phyloP scores from a whole-genome alignment of 2,888 invertebrate genomes.

The Drosophila mulleri region DNA sequence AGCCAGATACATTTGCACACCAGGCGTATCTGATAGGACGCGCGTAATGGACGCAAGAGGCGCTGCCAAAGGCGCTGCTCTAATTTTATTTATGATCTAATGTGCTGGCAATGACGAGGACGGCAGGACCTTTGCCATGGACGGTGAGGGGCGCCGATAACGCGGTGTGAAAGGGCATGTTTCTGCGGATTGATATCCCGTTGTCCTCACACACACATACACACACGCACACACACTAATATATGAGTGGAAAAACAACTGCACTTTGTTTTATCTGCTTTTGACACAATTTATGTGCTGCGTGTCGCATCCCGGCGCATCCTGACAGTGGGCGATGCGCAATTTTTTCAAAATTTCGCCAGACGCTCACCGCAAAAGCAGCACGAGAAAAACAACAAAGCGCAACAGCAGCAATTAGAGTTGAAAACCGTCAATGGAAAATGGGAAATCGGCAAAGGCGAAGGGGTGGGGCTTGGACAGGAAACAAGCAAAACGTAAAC shows the following conservation, averaged over 20 bases:
- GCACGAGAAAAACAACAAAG: conserved; percentile 43
- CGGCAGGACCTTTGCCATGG: conserved; percentile 29
- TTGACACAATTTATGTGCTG: conserved; percentile 67
- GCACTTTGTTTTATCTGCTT: conserved; percentile 33
- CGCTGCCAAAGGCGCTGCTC: conserved; percentile 66
- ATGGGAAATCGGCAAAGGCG: background rate
- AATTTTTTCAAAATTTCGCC: conserved; percentile 53
- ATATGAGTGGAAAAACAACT: conserved; percentile 21
- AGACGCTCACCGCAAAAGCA: conserved; percentile 65
- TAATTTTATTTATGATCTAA: conserved; percentile 83
- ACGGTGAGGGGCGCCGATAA: conserved; percentile 55
- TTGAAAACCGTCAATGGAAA: background rate
- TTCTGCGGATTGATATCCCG: conserved; percentile 84
- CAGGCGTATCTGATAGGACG: conserved; percentile 74
- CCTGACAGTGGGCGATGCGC: conserved; percentile 62
- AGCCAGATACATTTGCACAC: conserved; percentile 56
- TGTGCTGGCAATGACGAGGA: conserved; percentile 63
- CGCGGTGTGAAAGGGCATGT: conserved; percentile 84
- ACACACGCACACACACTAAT: conserved; percentile 24
- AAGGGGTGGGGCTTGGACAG: background rate
- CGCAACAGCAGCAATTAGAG: conserved; percentile 57
- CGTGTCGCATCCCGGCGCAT: conserved; percentile 36
- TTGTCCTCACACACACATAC: conserved; percentile 60
- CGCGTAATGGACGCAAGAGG: conserved; percentile 72
- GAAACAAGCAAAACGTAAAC: conserved; percentile 21